Evolutionary conservation across 2,113 vertebrate species (phyloP), one percentile per base, ranked within the genome.

Genomic region (Plectropomus leopardus): DNA sequence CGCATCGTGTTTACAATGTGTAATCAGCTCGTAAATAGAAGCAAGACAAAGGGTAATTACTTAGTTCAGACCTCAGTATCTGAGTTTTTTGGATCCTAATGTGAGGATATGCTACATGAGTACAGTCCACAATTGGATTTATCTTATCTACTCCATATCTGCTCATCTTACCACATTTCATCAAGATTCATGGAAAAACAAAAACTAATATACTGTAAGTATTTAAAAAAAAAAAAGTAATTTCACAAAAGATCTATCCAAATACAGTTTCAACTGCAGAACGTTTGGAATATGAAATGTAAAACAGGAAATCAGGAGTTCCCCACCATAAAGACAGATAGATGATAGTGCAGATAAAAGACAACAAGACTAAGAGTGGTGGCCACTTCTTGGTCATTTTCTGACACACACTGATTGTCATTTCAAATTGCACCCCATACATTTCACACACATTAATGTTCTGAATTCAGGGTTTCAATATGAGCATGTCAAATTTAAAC

Each of bases 381-480:
- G n/a, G n/a, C n/a, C 6, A 14, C 13, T 1, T 26, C 13, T 19
- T 30, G 40, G 23, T 51, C 60, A 7, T 63, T 68, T 67, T 42
- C 0, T 13, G 24, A 11, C 8, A 68, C 32, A 67, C 0, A 8
- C 17, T 63, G 11, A 16, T 69, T 79, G 32, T 59, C 21, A 63
- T 72, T 45, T 51, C 7, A 67, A 42, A 59, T 61, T 64, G 40
- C n/a, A 24, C 23, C 23, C 45, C 4, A 42, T 51, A 53, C 72
- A 61, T 78, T 59, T 40, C 40, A 63, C 32, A 26, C 2, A 0
- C 24, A 65, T 65, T 57, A 58, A 40, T 60, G 50, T 28, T 66
- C 26, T 55, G 26, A 78, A 66, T 78, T 36, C 26, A 61, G 13
- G 10, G 26, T 57, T 76, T 77, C 40, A 78, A 7, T 17, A 28